Base-by-base conservation (phyloP, 1,140 invertebrate species). In the Cephus cinctus region DNA sequence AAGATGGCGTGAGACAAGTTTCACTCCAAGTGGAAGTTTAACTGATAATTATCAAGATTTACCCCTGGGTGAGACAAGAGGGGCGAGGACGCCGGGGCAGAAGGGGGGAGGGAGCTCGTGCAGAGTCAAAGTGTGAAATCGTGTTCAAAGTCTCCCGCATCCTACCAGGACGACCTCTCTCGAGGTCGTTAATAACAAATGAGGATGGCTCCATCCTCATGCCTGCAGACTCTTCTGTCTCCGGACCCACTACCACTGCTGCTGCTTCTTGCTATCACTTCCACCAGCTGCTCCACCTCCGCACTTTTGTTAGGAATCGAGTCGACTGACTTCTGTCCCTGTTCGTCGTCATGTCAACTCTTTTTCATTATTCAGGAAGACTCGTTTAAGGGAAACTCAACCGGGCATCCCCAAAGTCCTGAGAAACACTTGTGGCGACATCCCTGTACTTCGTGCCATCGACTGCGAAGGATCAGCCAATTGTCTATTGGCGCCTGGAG, bases 101-200 rank as follows among this genome's bases (percentile, higher is more conserved):
- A 47, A 38, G 30, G 23, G 5, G 34, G 18, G 23, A 15, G 15
- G 21, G 38, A 27, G 36, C 34, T 5, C 20, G 39, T 44, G 58
- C 52, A n/a, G 71, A 75, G 72, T 70, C 72, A 73, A 75, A 75
- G 72, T 75, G 72, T 75, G 69, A 75, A 75, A 67, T 75, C 72
- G 71, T 75, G 71, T 75, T 75, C 71, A 65, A 69, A 73, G 65
- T 73, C 68, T 63, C 71, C 68, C 63, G 68, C 70, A 69, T 70
- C n/a, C n/a, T n/a, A n/a, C n/a, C n/a, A n/a, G n/a, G n/a, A n/a
- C 12, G 12, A 22, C 32, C 34, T 35, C 22, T 34, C 22, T 22
- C 16, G 38, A 19, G 36, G 42, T 62, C 60, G 69, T 73, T 75
- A 75, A 75, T 75, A 75, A 69, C 69, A 72, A 73, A 75, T 73